Percentiles rank a stretch among this genome's conserved stretches.
phyloP scores from a whole-genome alignment of 2,888 invertebrate species.

The Antheraea assamensis region DNA sequence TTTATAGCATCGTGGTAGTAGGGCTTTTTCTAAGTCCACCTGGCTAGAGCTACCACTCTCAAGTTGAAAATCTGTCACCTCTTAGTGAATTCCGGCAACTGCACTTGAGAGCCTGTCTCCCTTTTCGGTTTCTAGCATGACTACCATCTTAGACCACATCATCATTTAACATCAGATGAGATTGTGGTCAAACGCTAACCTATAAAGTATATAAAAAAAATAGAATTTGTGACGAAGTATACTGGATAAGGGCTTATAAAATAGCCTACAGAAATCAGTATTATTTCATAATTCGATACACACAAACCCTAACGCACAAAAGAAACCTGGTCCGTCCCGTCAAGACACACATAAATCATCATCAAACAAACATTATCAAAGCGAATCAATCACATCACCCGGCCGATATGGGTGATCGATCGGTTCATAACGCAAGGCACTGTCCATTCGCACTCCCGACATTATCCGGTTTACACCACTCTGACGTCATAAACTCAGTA shows the following conservation, averaged over 20 bases:
- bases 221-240: background rate
- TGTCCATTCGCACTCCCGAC: background rate
- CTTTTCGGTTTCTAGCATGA: no score
- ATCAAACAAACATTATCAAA: conserved; percentile 21
- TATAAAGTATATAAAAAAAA: no score
- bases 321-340: background rate
- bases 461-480: conserved; percentile 1
- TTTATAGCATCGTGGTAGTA: no score
- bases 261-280: background rate
- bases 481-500: background rate
- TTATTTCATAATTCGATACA: conserved; percentile 3
- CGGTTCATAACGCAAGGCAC: background rate
- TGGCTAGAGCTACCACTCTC: no score
- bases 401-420: conserved; percentile 14
- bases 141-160: no score
- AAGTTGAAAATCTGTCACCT: no score
- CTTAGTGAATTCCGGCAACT: no score
- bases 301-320: background rate
- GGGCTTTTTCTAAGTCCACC: no score
- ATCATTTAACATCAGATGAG: no score
- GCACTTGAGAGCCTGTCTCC: no score
- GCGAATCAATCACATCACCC: conserved; percentile 19
- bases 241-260: background rate
- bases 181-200: no score
- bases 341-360: conserved; percentile 21